Evolutionary conservation across 2,888 invertebrate genomes (phyloP).

Genomic region (Copidosoma aretas): DNA sequence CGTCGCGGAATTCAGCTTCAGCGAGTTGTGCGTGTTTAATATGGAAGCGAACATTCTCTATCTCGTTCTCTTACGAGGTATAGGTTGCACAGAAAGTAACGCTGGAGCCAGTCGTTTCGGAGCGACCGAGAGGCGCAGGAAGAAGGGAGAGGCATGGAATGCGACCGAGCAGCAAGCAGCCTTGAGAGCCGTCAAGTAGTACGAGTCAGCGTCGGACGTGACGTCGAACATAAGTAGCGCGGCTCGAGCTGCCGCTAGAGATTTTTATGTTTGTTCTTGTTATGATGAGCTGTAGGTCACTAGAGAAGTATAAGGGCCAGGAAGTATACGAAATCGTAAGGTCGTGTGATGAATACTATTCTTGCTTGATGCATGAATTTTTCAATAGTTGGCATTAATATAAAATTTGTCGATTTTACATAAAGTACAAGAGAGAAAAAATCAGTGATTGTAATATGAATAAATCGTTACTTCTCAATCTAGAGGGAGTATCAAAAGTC

Average conservation of each 20-base stretch:
- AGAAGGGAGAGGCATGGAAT: conserved; percentile 16
- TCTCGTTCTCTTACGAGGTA: not conserved
- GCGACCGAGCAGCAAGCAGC: conserved; percentile 53
- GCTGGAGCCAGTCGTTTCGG: not conserved
- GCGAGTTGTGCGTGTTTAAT: conserved; percentile 26
- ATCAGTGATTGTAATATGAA: too few relatives aligned
- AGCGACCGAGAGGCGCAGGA: conserved; percentile 30
- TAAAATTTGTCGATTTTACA: too few relatives aligned
- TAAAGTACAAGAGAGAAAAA: too few relatives aligned
- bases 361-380: too few relatives aligned
- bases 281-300: too few relatives aligned
- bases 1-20: conserved; percentile 25
- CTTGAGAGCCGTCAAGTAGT: conserved; percentile 50
- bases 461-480: too few relatives aligned
- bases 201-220: conserved; percentile 50
- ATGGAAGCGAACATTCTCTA: not conserved
- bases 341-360: too few relatives aligned
- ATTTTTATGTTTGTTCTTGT: not conserved
- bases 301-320: too few relatives aligned
- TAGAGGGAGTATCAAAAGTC: too few relatives aligned
- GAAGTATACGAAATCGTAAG: too few relatives aligned
- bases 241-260: not conserved
- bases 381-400: too few relatives aligned
- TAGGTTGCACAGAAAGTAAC: not conserved
- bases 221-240: not conserved